phyloP scores from a whole-genome alignment of 2,113 vertebrate species.

The Camelus dromedarius region DNA sequence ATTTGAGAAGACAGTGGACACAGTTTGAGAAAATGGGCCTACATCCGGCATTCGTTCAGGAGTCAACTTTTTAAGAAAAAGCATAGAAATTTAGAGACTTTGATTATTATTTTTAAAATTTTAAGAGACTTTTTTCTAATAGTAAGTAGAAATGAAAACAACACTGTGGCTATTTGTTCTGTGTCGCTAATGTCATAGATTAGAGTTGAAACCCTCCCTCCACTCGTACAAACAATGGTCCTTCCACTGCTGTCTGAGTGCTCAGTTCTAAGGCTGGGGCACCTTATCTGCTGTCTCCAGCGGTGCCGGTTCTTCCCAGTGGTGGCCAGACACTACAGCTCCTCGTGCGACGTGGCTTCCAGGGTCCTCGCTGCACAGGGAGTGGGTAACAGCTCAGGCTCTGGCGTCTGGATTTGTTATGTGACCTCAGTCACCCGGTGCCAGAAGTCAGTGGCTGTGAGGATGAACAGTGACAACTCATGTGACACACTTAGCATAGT shows the following conservation, averaged over 20 bases:
- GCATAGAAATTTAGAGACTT: neutral
- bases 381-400: neutral
- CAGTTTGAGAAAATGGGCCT: neutral
- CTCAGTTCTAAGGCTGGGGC: neutral
- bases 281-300: neutral
- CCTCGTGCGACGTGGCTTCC: neutral
- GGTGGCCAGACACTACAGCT: neutral
- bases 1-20: neutral
- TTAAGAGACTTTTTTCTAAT: constrained; percentile 13
- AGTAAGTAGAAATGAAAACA: constrained; percentile 47
- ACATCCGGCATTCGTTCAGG: neutral
- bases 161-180: neutral
- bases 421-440: neutral
- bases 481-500: neutral
- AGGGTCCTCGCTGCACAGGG: neutral
- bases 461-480: neutral
- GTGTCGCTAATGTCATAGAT: neutral
- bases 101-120: neutral
- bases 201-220: constrained; percentile 2
- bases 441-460: neutral
- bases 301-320: neutral
- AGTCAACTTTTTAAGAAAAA: constrained; percentile 31
- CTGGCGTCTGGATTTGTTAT: neutral
- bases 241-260: neutral
- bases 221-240: neutral